phyloP scores from a whole-genome alignment of 2,888 invertebrate species.

The Drosophila neonasuta region DNA sequence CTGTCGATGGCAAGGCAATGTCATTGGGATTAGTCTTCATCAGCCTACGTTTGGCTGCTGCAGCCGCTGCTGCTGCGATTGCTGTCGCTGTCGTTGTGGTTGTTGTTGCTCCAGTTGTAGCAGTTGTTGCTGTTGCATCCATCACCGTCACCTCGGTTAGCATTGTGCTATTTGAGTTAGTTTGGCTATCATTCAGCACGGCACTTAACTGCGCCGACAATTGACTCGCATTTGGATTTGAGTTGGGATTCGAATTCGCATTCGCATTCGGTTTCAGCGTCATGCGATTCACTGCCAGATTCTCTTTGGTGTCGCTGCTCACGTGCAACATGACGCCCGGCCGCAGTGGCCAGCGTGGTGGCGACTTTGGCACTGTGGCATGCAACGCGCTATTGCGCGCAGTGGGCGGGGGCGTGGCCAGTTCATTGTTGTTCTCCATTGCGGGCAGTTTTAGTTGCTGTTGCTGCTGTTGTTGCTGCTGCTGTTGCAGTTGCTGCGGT shows the following conservation, averaged over 20 bases:
- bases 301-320: conserved; percentile 88
- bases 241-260: conserved; percentile 10
- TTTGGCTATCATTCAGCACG: conserved; percentile 59
- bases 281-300: conserved; percentile 84
- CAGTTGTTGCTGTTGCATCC: conserved; percentile 26
- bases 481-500: conserved; percentile 46
- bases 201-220: conserved; percentile 66
- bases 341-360: conserved; percentile 90
- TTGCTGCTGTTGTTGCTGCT: conserved; percentile 34
- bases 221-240: conserved; percentile 49
- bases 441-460: conserved; percentile 39
- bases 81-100: conserved; percentile 1
- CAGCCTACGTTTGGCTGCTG: conserved; percentile 14
- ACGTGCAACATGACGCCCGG: conserved; percentile 94
- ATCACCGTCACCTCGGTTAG: conserved; percentile 58
- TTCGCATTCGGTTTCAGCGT: conserved; percentile 66
- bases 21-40: conserved; percentile 45
- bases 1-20: conserved; percentile 60
- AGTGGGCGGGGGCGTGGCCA: conserved; percentile 58
- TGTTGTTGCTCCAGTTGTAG: conserved; percentile 10
- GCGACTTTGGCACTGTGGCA: conserved; percentile 80
- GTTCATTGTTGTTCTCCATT: conserved; percentile 53
- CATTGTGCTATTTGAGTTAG: conserved; percentile 63
- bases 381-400: conserved; percentile 37
- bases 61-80: conserved; percentile 20